Base-by-base conservation (phyloP, 2,888 invertebrate species). In the Trypoxylon attenuatum region DNA sequence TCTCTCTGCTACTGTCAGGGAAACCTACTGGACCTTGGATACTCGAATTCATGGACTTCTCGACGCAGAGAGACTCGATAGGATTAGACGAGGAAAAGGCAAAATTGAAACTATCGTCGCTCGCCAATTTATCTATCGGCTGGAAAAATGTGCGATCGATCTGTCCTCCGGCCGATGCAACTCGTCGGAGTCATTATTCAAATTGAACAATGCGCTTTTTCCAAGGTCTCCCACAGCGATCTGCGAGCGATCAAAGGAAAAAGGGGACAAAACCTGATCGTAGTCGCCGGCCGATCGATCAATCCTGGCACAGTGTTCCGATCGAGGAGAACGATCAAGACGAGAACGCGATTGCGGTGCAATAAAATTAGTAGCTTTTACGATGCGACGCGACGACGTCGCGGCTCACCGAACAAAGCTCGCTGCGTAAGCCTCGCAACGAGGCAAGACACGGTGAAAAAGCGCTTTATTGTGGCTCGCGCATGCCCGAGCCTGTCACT, bases 351-450 rank as follows among this genome's bases (percentile, higher is more conserved):
- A 46, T 25, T 52, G 62, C 38, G 41, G 56, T 43, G 72, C 69
- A 75, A 74, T 75, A 72, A 74, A 75, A 69, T 74, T 67, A 67
- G 67, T 43, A 64, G 56, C 41, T 49, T 69, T 57, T 57, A 59
- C 69, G 53, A 63, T 46, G n/a, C n/a, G n/a, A n/a, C n/a, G n/a
- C n/a, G n/a, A n/a, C n/a, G n/a, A n/a, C n/a, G 54, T 47, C 39
- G 51, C 45, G 21, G 45, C 50, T 56, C 33, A 57, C 55, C 42
- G 66, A 62, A 59, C 63, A 64, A 68, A 69, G 59, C 57, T 58
- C 42, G 59, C 41, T 13, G 42, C 52, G 38, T 33, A 10, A 59
- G 59, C 56, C 49, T 52, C 58, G 54, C 56, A 25, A 54, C 50
- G 47, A 27, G 49, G 13, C 43, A 4, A 5, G 10, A 4, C 46